Evolutionary conservation across 2,113 vertebrate species (phyloP).

Genomic region (Psittacula cyanocephala): DNA sequence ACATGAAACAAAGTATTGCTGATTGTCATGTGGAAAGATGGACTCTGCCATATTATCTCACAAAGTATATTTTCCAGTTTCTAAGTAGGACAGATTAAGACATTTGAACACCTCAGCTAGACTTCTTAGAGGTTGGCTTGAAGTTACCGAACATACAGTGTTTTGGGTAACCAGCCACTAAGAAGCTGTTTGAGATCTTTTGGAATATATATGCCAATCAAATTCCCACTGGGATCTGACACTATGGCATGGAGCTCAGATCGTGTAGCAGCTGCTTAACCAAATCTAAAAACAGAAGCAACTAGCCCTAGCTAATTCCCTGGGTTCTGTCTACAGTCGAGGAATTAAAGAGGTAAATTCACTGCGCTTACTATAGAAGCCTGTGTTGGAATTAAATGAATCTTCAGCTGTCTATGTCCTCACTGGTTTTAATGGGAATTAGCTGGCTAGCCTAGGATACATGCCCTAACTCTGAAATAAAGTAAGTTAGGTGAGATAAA

Average conservation of each 20-base stretch:
- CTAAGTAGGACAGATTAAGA: slow-evolving; percentile 14
- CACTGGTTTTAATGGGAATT: neutral
- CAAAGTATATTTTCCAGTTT: neutral
- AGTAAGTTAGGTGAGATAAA: neutral
- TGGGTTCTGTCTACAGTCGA: neutral
- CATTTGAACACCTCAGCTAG: slow-evolving; percentile 21
- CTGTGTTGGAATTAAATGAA: neutral
- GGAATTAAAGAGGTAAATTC: slow-evolving; percentile 25
- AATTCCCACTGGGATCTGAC: neutral
- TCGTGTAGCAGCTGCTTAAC: neutral
- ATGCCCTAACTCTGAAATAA: neutral
- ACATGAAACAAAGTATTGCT: neutral
- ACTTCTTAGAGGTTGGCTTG: slow-evolving; percentile 25
- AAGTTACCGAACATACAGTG: neutral
- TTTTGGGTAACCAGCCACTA: slow-evolving; percentile 29
- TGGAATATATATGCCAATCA: neutral
- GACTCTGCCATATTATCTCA: neutral
- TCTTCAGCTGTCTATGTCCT: neutral
- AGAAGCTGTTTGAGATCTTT: slow-evolving; percentile 39
- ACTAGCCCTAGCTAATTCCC: neutral
- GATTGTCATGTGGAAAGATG: neutral
- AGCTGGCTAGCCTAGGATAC: neutral
- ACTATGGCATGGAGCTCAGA: neutral
- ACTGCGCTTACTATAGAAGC: neutral
- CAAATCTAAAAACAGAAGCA: neutral